Evolutionary conservation across 2,888 invertebrate species (phyloP), one percentile per base, ranked within the genome.

Genomic region (Drosophila nigritarsus): DNA sequence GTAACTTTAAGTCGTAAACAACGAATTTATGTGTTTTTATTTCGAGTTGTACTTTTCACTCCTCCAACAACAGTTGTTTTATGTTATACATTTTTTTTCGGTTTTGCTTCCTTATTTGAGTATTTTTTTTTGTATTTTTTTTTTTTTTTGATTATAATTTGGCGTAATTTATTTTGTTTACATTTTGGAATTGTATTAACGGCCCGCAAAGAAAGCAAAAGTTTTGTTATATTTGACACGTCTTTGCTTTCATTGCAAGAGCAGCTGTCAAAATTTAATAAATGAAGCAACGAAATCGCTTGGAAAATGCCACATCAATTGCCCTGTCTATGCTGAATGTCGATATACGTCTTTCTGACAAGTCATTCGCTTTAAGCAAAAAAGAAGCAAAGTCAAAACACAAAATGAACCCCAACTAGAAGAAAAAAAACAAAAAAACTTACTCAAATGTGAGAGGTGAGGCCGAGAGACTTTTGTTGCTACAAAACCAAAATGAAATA

Each of bases 301-400:
- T 72, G 85, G 85, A 85, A 85, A 89, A 85, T 89, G 89, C 87
- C 89, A 85, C 73, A 89, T 87, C 81, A 86, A 86, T 86, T 80
- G 74, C 74, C 74, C 65, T 75, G 80, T 83, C 70, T 72, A 80
- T 75, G 62, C 40, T 78, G 75, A 69, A 66, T 79, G 75, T 72
- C 77, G 75, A 78, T 80, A 80, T 73, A 65, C 60, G 69, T 72
- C 78, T 79, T 78, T 61, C 71, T 62, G 83, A 82, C 86, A 80
- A 85, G 86, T 86, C 83, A 81, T 86, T 79, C 79, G 74, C 83
- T 79, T 79, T 50, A 69, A 68, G 51, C 50, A 60, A 53, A 15
- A 69, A 59, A 53, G 18, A 58, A 32, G 58, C 24, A 24, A 38
- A 15, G 29, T 29, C 45, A 45, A 45, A 24, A 53, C 60, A 58